Conservation (phyloP, 2,888 invertebrate genomes). For the Mycalesis mineus region DNA sequence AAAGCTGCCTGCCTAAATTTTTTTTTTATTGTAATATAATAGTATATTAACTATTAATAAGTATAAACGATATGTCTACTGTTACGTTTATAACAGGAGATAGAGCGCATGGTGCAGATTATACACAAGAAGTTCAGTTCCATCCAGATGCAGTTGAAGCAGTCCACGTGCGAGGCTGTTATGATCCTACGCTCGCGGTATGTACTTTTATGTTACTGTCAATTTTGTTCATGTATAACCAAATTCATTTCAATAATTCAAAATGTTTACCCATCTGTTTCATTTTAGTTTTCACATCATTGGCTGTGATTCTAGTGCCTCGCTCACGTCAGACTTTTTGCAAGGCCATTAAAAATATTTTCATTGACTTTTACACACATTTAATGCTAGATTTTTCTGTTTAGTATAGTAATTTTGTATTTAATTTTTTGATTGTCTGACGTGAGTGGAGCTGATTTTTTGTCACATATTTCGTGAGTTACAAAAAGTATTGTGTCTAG, state of each 20-base stretch:
- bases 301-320: too few species aligned
- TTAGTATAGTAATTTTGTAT: too few species aligned
- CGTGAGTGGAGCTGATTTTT: not conserved
- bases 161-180: slow-evolving; percentile 99
- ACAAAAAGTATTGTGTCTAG: slow-evolving; percentile 30
- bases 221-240: not conserved
- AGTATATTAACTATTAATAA: too few species aligned
- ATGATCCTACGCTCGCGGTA: slow-evolving; percentile 95
- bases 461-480: not conserved
- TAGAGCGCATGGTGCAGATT: slow-evolving; percentile 99
- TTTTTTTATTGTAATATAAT: too few species aligned
- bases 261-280: too few species aligned
- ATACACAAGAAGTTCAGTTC: slow-evolving; percentile 99
- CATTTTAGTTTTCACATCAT: too few species aligned
- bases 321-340: too few species aligned
- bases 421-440: too few species aligned
- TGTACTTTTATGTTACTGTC: slow-evolving; percentile 7
- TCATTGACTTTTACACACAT: not conserved
- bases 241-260: not conserved
- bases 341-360: too few species aligned
- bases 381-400: too few species aligned
- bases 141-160: slow-evolving; percentile 98
- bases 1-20: too few species aligned
- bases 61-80: not conserved
- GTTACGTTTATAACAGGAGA: slow-evolving; percentile 83